Conservation (phyloP, 2,888 invertebrate genomes). For the Lobophora halterata region DNA sequence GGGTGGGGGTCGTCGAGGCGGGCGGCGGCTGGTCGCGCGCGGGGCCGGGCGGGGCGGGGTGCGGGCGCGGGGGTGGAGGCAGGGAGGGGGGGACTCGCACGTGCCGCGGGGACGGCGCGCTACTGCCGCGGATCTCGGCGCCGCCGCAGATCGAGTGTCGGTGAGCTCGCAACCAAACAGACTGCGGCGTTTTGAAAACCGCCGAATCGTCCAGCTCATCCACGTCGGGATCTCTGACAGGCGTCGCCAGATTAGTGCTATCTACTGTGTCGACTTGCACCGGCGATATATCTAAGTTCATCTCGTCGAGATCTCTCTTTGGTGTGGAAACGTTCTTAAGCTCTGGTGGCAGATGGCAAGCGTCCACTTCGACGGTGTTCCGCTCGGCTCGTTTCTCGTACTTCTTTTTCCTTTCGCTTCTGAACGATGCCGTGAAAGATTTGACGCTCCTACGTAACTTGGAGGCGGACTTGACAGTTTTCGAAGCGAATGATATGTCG, state of each 20-base stretch:
- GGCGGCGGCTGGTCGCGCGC: constrained; percentile 62
- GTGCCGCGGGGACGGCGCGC: constrained; percentile 32
- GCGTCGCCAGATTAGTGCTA: constrained; percentile 59
- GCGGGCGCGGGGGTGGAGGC: constrained; percentile 29
- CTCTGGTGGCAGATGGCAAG: constrained; percentile 57
- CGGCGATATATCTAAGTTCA: constrained; percentile 68
- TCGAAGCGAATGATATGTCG: constrained; percentile 74
- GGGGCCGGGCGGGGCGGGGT: constrained; percentile 44
- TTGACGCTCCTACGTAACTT: constrained; percentile 73
- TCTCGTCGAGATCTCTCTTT: constrained; percentile 59
- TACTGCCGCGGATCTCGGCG: constrained; percentile 42
- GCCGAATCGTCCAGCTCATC: constrained; percentile 69
- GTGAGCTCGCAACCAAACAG: constrained; percentile 59
- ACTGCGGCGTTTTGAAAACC: constrained; percentile 70
- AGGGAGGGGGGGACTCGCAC: constrained; percentile 31
- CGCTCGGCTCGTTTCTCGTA: constrained; percentile 69
- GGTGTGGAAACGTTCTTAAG: constrained; percentile 64
- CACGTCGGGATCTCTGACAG: constrained; percentile 44
- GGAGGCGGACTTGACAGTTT: constrained; percentile 73
- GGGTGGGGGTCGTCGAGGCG: constrained; percentile 66
- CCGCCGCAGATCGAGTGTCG: constrained; percentile 65
- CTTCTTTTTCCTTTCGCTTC: constrained; percentile 76
- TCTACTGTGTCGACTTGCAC: constrained; percentile 74
- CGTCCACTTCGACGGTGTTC: constrained; percentile 67
- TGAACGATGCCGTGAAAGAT: constrained; percentile 76